These are phyloP conservation scores for Diploscapter pachys DNA, from an alignment of 1,140 invertebrate genomes.

Conservation along the genomic window DNA sequence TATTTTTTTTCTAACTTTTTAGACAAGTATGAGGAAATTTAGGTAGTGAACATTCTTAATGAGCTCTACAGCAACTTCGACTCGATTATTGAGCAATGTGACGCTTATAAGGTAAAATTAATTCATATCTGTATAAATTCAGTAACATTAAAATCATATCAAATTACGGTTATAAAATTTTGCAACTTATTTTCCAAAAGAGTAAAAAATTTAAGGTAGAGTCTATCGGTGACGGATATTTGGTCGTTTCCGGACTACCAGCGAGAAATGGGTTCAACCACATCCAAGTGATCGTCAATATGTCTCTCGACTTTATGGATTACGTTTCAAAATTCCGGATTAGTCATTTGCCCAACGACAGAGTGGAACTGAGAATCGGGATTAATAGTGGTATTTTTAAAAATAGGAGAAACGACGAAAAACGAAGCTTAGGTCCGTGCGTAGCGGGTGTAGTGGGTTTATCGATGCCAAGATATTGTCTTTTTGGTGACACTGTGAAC, in stretches of 20 bases:
- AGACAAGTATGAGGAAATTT: not conserved
- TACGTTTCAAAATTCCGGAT: conserved; percentile 33
- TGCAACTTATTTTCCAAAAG: no score
- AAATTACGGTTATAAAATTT: no score
- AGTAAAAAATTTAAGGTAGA: conserved; percentile 27
- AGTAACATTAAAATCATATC: no score
- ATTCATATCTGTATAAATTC: no score
- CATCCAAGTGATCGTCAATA: conserved; percentile 30
- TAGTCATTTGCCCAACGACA: conserved; percentile 67
- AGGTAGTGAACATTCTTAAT: conserved; percentile 75
- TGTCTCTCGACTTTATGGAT: conserved; percentile 18
- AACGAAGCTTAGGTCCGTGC: conserved; percentile 44
- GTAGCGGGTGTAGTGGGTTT: conserved; percentile 60
- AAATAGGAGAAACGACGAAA: no score
- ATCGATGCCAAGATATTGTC: conserved; percentile 61
- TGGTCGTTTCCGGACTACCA: conserved; percentile 69
- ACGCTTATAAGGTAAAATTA: conserved; percentile 69
- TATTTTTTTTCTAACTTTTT: not conserved
- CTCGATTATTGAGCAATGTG: conserved; percentile 70
- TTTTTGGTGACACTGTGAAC: conserved; percentile 88
- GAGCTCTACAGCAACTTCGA: conserved; percentile 77
- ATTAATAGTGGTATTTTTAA: conserved; percentile 59
- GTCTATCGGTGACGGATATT: conserved; percentile 60
- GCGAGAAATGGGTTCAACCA: conserved; percentile 60
- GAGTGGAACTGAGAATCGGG: conserved; percentile 74